Evolutionary conservation across 2,113 vertebrate genomes (phyloP).

Genomic region (Fulmarus glacialis): DNA sequence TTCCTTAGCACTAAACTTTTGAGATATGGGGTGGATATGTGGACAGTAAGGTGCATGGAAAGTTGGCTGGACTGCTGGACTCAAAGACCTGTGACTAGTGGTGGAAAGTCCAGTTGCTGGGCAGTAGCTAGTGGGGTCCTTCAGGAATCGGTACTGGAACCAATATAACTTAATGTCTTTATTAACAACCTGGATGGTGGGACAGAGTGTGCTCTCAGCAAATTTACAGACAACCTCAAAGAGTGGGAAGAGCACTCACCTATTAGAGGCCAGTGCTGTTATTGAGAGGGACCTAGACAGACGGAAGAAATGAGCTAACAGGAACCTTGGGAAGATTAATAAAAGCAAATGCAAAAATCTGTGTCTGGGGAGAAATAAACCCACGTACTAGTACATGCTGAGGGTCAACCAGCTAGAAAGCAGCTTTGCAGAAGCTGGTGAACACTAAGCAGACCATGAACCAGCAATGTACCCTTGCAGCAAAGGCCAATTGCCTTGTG

Average conservation of each 20-base stretch:
- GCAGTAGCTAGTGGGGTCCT: neutral
- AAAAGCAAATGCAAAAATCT: neutral
- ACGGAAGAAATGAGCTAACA: neutral
- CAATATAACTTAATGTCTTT: neutral
- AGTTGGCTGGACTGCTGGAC: neutral
- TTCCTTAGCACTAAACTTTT: neutral
- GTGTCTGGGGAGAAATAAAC: neutral
- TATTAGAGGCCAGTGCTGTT: neutral
- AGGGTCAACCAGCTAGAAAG: neutral
- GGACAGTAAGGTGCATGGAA: neutral
- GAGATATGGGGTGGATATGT: neutral
- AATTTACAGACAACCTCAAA: neutral
- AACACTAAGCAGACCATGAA: neutral
- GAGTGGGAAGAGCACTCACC: neutral
- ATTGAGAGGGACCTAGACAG: neutral
- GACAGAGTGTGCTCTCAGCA: neutral
- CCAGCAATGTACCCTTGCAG: neutral
- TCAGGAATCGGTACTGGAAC: neutral
- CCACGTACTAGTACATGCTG: neutral
- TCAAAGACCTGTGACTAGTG: neutral
- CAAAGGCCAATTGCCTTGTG: neutral
- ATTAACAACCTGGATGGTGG: neutral
- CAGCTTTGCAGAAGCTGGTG: neutral
- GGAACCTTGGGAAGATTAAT: neutral
- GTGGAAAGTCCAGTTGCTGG: neutral